Evolutionary conservation across 2,797 vertebrate species (phyloP).

Genomic region (Arctocebus calabarensis): DNA sequence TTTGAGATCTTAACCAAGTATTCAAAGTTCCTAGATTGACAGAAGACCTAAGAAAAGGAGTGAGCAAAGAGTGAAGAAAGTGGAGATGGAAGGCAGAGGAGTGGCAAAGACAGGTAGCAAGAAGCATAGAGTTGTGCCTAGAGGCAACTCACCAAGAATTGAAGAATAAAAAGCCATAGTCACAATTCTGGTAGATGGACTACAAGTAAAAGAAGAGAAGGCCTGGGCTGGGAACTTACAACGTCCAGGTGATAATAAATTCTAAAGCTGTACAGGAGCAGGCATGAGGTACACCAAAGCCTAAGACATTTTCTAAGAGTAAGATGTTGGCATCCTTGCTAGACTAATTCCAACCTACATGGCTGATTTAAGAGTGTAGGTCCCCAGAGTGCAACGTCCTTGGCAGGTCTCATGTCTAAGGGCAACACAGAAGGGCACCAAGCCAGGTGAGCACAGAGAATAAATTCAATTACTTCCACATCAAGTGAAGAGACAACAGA

Average conservation of each 20-base stretch:
- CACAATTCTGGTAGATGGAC: background rate
- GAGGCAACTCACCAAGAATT: background rate
- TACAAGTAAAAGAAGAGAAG: background rate
- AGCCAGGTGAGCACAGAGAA: background rate
- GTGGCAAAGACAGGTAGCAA: background rate
- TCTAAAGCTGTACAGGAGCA: background rate
- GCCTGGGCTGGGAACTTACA: constrained; percentile 40
- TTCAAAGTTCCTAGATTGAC: background rate
- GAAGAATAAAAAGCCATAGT: constrained; percentile 17
- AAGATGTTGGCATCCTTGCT: background rate
- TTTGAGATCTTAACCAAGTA: constrained; percentile 11
- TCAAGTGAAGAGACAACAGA: background rate
- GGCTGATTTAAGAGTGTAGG: background rate
- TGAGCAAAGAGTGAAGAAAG: background rate
- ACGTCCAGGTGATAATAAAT: background rate
- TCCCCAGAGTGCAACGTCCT: background rate
- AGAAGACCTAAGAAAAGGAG: background rate
- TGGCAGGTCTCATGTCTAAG: background rate
- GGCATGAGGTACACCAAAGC: background rate
- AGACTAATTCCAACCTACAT: background rate
- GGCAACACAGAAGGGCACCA: background rate
- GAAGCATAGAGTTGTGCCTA: background rate
- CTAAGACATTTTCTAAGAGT: background rate
- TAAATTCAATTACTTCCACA: background rate
- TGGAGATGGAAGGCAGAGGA: background rate